Base-by-base conservation (phyloP, 2,888 invertebrate species). In the Xestia xanthographa region DNA sequence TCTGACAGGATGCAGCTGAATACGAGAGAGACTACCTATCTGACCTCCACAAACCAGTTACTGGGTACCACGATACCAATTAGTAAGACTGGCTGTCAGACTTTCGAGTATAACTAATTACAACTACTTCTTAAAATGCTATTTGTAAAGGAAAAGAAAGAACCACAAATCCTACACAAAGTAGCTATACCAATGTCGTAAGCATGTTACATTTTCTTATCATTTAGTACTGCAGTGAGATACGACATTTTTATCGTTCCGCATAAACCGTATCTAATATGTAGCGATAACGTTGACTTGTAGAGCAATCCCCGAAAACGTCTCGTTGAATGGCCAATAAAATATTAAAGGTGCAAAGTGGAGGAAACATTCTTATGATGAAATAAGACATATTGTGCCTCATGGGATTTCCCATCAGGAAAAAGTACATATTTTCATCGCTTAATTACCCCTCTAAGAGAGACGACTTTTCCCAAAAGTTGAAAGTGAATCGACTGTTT, bases 161-260 rank as follows among this genome's bases (percentile, higher is more conserved):
- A 38, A 5, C n/a, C 20, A 17, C n/a, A 50, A 53, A 22, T 8
- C 8, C 17, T 9, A 20, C 29, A 50, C 34, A 50, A 50, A n/a
- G n/a, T n/a, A n/a, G n/a, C n/a, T n/a, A n/a, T 62, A 68, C 6
- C 58, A 63, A 72, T 45, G 34, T 38, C 43, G 41, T 62, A 34
- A 69, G 45, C 71, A n/a, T 66, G 58, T 82, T 14, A n/a, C 60
- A 56, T 80, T 29, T 72, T 82, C 68, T 83, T 83, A 83, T 83
- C 77, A 56, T 66, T 71, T 34, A 60, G 60, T 60, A 12, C 71
- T 77, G 82, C 82, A 66, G 65, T 82, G n/a, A 73, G 73, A 83
- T 85, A 83, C 34, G 73, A 66, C 26, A 63, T 74, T 83, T 84
- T 85, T 82, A 85, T 85, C 82, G 50, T 66, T 69, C 65, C 77